Base-by-base conservation (phyloP, 2,113 vertebrate species). In the Passer domesticus region DNA sequence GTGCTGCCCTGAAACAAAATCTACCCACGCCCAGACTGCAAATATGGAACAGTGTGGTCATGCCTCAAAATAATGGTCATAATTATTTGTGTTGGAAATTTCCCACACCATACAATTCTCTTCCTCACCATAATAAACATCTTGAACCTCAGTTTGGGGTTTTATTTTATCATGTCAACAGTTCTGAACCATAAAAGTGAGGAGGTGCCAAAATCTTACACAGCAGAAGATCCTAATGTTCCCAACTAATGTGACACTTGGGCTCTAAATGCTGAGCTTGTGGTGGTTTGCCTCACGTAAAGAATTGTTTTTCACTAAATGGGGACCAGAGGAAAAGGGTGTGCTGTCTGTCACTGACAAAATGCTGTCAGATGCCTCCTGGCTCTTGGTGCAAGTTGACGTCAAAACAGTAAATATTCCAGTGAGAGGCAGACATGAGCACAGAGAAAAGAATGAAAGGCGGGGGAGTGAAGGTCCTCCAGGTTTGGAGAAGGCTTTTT, bases 111-210 rank as follows among this genome's bases (percentile, higher is more conserved):
- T 18, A 47, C 30, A 62, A 5, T 81, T 92, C 72, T 86, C 60
- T 83, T 88, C 56, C 80, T 67, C 52, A 49, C 76, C 50, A 49
- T 78, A 78, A 86, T 44, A 89, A 94, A 77, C 43, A 63, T 94
- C 46, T 66, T 41, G 47, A 93, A 83, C 52, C 33, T 94, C 73
- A 80, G 39, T 59, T 75, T 52, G 43, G 53, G 60, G 52, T 74
- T 89, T 83, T 94, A 83, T 93, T 93, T 89, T 75, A 79, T 92
- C 59, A 63, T 81, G 92, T 95, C 92, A 96, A 63, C 73, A 67
- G 50, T 90, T 92, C 31, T 43, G 47, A 87, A 67, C 60, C 60
- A 21, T 87, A 41, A 69, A 68, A 89, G 24, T 44, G 41, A 87
- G 75, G 37, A 70, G 46, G n/a, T 81, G 80, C 83, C 89, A 95